Evolutionary conservation across 2,888 invertebrate genomes (phyloP), one percentile per base, ranked within the genome.

Genomic region (Poecilobothrus nobilitatus): DNA sequence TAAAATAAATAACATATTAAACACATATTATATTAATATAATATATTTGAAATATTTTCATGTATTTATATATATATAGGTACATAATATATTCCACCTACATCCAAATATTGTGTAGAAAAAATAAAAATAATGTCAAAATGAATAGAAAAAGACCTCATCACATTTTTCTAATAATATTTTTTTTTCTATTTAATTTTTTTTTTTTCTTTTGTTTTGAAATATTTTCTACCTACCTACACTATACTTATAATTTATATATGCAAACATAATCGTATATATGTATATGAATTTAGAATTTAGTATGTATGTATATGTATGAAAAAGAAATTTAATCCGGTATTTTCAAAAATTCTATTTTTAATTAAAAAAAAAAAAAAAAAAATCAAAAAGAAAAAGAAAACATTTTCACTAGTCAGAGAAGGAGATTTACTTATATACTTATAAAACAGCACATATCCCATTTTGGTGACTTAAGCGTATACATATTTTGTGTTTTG

Each of bases 381-480:
- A 37, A 37, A 53, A 41, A 41, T 41, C 15, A 41, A 8, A 41
- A n/a, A n/a, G n/a, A n/a, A n/a, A 41, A 41, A 41, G 15, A 9
- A 12, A 9, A 15, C 41, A 41, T 12, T 53, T 53, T 53, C n/a
- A 53, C 15, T 41, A 2, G 6, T 53, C 53, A 53, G 53, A 53
- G 53, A 53, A 53, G 53, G 18, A 53, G 18, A 53, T 12, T 12
- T 9, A 18, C 37, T 37, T 10, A 8, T 37, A 53, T 53, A 15
- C 15, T 41, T 41, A 6, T n/a, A n/a, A n/a, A 12, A 41, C 41
- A 41, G 41, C 41, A 53, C 53, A 53, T 53, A 53, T 53, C 53
- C 53, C 53, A 53, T 53, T 53, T 53, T 53, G 53, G 53, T 53
- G 53, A 53, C 53, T 53, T 53, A n/a, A n/a, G n/a, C n/a, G 18